Conservation (phyloP, 2,113 vertebrate genomes). For the Oncorhynchus clarkii region DNA sequence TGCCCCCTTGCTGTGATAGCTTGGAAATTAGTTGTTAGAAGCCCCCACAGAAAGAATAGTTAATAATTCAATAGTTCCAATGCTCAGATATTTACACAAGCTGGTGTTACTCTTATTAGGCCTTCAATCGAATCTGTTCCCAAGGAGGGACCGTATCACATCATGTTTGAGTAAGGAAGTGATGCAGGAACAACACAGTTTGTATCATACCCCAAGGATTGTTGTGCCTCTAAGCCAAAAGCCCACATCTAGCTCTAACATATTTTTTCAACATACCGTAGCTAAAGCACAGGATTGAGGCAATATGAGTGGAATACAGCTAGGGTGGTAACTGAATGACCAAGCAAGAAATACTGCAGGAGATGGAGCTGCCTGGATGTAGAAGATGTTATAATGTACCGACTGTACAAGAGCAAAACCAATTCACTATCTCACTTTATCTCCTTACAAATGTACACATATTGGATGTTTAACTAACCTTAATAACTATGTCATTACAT, state of each 20-base stretch:
- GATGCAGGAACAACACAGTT: slow-evolving; percentile 25
- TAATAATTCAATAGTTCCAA: slow-evolving; percentile 66
- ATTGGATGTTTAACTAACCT: too few species aligned
- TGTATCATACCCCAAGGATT: neutral
- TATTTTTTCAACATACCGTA: neutral
- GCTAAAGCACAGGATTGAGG: slow-evolving; percentile 23
- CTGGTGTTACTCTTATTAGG: slow-evolving; percentile 61
- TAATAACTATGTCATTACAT: too few species aligned
- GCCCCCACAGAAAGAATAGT: slow-evolving; percentile 47
- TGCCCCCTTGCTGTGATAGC: slow-evolving; percentile 16
- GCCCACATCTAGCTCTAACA: slow-evolving; percentile 3
- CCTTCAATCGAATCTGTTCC: slow-evolving; percentile 72
- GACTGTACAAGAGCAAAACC: too few species aligned
- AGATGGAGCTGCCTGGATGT: too few species aligned
- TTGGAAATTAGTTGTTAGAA: slow-evolving; percentile 36
- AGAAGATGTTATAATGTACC: too few species aligned
- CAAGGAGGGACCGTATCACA: slow-evolving; percentile 56
- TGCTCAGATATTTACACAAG: slow-evolving; percentile 38
- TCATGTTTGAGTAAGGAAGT: slow-evolving; percentile 67
- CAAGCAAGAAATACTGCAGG: too few species aligned
- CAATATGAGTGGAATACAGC: too few species aligned
- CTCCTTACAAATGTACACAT: too few species aligned
- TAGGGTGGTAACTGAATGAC: slow-evolving; percentile 11
- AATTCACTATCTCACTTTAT: too few species aligned
- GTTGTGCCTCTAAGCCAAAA: neutral